Evolutionary conservation across 2,888 invertebrate species (phyloP).

Genomic region (Phortica okadai): DNA sequence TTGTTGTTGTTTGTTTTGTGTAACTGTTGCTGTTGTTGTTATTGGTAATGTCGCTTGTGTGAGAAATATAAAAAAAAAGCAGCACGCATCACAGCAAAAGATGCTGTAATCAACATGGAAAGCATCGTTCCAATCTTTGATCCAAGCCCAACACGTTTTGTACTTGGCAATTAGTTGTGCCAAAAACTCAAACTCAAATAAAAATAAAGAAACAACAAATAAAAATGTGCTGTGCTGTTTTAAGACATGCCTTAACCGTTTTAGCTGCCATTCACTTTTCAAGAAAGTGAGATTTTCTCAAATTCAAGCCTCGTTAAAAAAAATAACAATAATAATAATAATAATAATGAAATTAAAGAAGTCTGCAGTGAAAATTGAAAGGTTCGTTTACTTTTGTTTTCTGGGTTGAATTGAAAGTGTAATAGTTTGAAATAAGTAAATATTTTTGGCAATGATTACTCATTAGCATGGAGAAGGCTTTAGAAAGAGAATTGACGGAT

Average conservation of each 20-base stretch:
- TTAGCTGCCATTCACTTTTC: conserved; percentile 14
- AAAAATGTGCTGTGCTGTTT: not conserved
- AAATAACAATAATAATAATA: not conserved
- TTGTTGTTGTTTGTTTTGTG: conserved; percentile 7
- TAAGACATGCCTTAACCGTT: not conserved
- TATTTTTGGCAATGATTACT: not conserved
- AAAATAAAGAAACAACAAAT: too few relatives aligned
- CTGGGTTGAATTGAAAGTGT: conserved; percentile 14
- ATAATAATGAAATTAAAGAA: not conserved
- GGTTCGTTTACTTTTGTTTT: not conserved
- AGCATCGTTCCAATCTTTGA: not conserved
- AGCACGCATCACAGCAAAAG: conserved; percentile 28
- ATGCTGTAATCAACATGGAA: conserved; percentile 56
- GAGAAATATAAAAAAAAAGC: conserved; percentile 30
- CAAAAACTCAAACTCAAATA: not conserved
- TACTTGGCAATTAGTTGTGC: conserved; percentile 10
- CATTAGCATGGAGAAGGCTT: not conserved
- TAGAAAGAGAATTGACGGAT: not conserved
- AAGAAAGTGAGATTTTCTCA: conserved; percentile 12
- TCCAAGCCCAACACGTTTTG: not conserved
- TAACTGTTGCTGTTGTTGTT: conserved; percentile 8
- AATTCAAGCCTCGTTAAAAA: not conserved
- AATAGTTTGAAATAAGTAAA: not conserved
- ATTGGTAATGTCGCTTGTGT: not conserved
- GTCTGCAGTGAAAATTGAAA: not conserved